Base-by-base conservation (phyloP, 2,113 vertebrate genomes). In the Daboia siamensis region DNA sequence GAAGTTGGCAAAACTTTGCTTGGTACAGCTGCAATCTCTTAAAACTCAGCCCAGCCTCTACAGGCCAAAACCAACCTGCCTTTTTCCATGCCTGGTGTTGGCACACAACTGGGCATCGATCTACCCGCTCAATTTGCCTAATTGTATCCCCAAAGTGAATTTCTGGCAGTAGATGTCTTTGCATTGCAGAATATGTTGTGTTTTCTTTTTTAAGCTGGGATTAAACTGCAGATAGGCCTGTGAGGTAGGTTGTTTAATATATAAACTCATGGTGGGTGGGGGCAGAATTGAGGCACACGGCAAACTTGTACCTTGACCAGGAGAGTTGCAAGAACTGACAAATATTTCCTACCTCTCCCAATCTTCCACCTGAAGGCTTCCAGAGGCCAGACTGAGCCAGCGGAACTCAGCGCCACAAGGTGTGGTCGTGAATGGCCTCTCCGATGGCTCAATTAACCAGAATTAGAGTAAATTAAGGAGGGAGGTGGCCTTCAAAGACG, bases 251-350 rank as follows among this genome's bases (percentile, higher is more conserved):
- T 61, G 15, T 12, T 86, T 80, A 89, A 56, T 23, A 48, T 51
- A 51, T 51, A 51, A 51, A 51, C 48, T 10, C 48, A 7, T 51
- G 48, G 48, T 51, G 44, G 48, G 48, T 6, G 48, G 48, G 74
- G 33, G 55, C 23, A 44, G 91, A 94, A 95, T 74, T 4, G 90
- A 96, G 96, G 96, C 94, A 94, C 95, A 91, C 91, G 88, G 91
- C 84, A 56, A 92, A 86, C 91, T 95, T 89, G 93, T 88, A 48
- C n/a, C 84, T 23, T 93, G 64, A 91, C 89, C 20, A 85, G 64
- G 2, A n/a, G 1, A 10, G 55, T 56, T 20, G 17, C 20, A 51
- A 51, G 4, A 56, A 56, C 55, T 20, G 15, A 51, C 0, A 94
- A 11, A 88, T 3, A 90, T 88, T 54, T 93, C 86, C 3, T 61